These are phyloP conservation scores for Serinus canaria DNA, from an alignment of 2,113 vertebrate genomes.

Conservation along the genomic window DNA sequence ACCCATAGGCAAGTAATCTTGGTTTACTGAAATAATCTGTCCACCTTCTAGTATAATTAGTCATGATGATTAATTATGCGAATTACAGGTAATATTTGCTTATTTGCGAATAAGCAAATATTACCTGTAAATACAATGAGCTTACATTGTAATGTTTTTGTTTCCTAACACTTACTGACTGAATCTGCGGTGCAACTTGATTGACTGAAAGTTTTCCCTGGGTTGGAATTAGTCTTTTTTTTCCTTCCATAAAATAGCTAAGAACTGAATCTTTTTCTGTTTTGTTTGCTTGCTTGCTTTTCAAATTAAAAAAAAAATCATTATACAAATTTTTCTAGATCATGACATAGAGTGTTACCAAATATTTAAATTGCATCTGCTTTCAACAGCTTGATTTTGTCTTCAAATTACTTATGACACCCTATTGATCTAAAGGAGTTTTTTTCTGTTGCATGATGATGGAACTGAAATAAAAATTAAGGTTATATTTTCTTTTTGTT, in stretches of 20 bases:
- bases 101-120: conserved; percentile 18
- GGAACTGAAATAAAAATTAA: background rate
- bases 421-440: background rate
- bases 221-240: background rate
- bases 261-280: background rate
- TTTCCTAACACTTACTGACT: background rate
- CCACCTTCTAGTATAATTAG: conserved; percentile 50
- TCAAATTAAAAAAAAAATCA: background rate
- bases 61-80: conserved; percentile 53
- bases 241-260: background rate
- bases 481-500: background rate
- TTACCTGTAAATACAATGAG: background rate
- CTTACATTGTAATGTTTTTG: background rate
- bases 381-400: background rate
- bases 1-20: conserved; percentile 49
- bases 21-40: conserved; percentile 53
- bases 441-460: background rate
- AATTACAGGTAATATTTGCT: no score
- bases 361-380: background rate
- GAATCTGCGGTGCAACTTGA: background rate
- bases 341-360: background rate
- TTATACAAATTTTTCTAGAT: background rate
- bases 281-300: background rate
- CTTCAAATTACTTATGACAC: background rate
- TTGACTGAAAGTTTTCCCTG: background rate